Evolutionary conservation across 2,113 vertebrate species (phyloP).

Genomic region (Tragelaphus imberbis): DNA sequence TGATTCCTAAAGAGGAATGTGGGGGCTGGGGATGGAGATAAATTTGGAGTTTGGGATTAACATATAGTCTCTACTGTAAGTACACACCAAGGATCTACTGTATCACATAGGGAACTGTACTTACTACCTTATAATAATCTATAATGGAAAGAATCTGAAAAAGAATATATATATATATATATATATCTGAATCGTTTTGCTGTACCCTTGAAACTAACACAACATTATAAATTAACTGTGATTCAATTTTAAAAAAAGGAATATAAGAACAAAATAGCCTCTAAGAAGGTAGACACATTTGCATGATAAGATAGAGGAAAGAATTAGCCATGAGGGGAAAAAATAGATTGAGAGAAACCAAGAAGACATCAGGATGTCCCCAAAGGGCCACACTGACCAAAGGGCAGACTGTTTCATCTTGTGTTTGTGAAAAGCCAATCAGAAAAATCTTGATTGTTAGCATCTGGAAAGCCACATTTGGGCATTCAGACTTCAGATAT

Average conservation of each 20-base stretch:
- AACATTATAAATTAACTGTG: background rate
- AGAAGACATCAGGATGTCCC: background rate
- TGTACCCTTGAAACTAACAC: background rate
- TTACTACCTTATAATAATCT: background rate
- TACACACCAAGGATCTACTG: background rate
- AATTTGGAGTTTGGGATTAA: background rate
- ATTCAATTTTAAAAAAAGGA: background rate
- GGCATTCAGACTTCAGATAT: background rate
- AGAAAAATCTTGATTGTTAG: background rate
- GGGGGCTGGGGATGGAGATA: background rate
- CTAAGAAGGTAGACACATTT: background rate
- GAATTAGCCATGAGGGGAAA: background rate
- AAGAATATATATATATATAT: background rate
- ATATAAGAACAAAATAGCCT: background rate
- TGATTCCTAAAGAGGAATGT: background rate
- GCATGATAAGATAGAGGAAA: background rate
- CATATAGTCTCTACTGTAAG: background rate
- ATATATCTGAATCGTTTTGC: background rate
- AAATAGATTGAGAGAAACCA: background rate
- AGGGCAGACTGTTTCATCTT: background rate
- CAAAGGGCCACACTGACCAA: background rate
- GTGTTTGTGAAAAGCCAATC: background rate
- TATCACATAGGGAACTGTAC: background rate
- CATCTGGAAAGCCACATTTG: background rate
- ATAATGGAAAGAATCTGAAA: background rate